Evolutionary conservation across 2,797 vertebrate species (phyloP), one percentile per base, ranked within the genome.

Genomic region (Enteromius paludinosus): DNA sequence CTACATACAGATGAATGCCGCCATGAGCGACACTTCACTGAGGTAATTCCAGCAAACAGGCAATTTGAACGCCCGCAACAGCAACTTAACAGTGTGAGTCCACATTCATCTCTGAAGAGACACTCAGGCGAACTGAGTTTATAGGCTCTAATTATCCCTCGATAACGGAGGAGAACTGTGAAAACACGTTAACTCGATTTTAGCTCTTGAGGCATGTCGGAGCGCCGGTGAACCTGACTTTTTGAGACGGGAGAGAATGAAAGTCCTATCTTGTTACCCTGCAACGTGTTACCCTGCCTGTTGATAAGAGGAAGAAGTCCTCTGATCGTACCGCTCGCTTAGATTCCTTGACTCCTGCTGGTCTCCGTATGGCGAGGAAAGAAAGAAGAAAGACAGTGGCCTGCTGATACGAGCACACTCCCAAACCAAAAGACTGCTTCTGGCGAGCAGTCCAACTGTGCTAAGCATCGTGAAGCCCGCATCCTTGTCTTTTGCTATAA

Each of bases 31-130:
- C 76, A 82, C 80, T 83, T 78, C 70, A 80, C 80, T 59, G 84
- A 71, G 86, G 87, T 83, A 85, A 90, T 87, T 89, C 85, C 23
- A 86, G 75, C 89, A 91, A 86, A 89, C 84, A 87, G 87, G 83
- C 85, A 88, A 89, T 91, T 88, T 87, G 79, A 88, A 81, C 45
- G 59, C 82, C 70, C 28, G 82, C 65, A 43, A 72, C 77, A 69
- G 82, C 73, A 88, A 83, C 81, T 86, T 66, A 89, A 88, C 84
- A 87, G 86, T 77, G 68, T 84, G 83, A 86, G 78, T 76, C 79
- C 75, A 83, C 73, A 84, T 83, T 82, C 65, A 84, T 84, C 84
- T 84, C 56, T 65, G 68, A 85, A 84, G 66, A 79, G 64, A 86
- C 45, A 69, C 79, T 78, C 49, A 30, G 47, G 12, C 75, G 52